These are phyloP conservation scores for Beris chalybata DNA, from an alignment of 2,888 invertebrate genomes.

Conservation along the genomic window DNA sequence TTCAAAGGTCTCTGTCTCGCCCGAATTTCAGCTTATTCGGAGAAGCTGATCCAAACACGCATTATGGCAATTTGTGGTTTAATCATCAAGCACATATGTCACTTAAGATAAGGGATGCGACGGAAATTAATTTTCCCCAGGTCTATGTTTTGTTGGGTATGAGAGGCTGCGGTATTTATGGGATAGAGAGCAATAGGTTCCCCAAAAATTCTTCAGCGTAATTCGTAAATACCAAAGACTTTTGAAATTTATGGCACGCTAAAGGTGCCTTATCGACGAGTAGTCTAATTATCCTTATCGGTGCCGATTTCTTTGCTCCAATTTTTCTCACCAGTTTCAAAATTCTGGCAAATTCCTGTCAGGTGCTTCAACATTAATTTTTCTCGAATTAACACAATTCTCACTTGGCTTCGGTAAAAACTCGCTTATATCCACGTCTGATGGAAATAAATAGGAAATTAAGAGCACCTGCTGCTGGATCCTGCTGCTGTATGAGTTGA, in stretches of 20 bases:
- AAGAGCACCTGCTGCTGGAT: constrained; percentile 32
- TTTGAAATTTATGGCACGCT: neutral
- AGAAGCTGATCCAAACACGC: neutral
- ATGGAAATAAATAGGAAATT: constrained; percentile 35
- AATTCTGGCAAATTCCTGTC: too few species aligned
- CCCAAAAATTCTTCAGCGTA: too few species aligned
- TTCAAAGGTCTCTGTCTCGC: neutral
- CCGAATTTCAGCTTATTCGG: neutral
- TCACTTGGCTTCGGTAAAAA: neutral
- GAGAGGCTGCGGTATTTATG: too few species aligned
- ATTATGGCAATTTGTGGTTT: constrained; percentile 16
- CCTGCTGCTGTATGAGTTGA: neutral
- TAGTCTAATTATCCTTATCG: neutral
- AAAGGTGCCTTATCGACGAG: neutral
- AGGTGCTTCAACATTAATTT: too few species aligned
- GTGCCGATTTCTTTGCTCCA: too few species aligned
- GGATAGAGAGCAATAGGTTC: too few species aligned
- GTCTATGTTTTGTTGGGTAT: neutral
- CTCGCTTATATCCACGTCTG: neutral
- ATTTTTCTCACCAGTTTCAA: too few species aligned
- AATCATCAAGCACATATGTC: constrained; percentile 17
- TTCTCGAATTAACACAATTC: neutral
- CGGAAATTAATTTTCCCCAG: constrained; percentile 9
- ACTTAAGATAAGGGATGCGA: constrained; percentile 1
- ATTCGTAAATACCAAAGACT: neutral